Evolutionary conservation across 2,888 invertebrate species (phyloP), one percentile per base, ranked within the genome.

Genomic region (Entomobrya multifasciata): DNA sequence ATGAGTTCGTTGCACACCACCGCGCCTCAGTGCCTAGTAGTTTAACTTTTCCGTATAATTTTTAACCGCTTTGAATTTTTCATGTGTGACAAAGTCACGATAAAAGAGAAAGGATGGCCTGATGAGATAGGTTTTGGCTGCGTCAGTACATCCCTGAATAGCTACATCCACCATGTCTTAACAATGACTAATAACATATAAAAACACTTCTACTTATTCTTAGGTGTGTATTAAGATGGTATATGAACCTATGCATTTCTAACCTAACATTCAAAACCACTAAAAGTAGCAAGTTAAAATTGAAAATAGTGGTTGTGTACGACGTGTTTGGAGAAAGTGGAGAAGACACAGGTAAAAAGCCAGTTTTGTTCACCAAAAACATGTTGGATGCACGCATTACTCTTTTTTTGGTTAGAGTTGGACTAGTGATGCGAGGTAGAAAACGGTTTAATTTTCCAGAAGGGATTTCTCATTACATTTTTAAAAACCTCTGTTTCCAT

Each of bases 381-480:
- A 65, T n/a, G 62, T n/a, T 30, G 62, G 62, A n/a, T n/a, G n/a
- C n/a, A n/a, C 36, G 15, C 60, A 13, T 60, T 60, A 30, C 36
- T 65, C n/a, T 65, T 30, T n/a, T n/a, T n/a, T n/a, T 6, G 60
- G 60, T 36, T 22, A 36, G 5, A n/a, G n/a, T n/a, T n/a, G 15
- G 30, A n/a, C n/a, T n/a, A 36, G 11, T 36, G 36, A 30, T 65
- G 60, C 15, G 15, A 60, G 27, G 25, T 60, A 25, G 60, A 65
- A 65, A 17, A 30, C 36, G 62, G 36, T 27, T 49, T 74, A 74
- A 74, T 74, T 74, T 74, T 74, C 49, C 72, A 74, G 20, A 30
- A 52, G 74, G 74, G 74, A 74, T 74, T 74, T 52, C 52, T 74
- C 74, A 74, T 74, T 74, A 74, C 74, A 74, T 52, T 55, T 72